Conservation (phyloP, 1,140 invertebrate species). For the Hycleus cichorii region DNA sequence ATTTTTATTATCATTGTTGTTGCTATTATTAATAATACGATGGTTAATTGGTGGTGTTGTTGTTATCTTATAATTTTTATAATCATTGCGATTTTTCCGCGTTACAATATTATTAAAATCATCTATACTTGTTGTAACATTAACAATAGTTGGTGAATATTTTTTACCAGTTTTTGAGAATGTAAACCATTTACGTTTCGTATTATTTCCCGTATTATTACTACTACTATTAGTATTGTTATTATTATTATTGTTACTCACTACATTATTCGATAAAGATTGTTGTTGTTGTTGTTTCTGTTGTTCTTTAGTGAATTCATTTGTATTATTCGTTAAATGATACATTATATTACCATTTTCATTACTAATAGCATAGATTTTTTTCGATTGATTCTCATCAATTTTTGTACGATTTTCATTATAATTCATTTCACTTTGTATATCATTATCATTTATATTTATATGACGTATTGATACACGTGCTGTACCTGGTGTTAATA, state of each 20-base stretch:
- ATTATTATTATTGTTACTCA: no score
- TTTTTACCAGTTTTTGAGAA: slow-evolving; percentile 37
- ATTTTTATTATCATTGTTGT: slow-evolving; percentile 39
- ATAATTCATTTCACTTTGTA: slow-evolving; percentile 37
- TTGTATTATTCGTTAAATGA: slow-evolving; percentile 52
- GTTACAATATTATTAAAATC: slow-evolving; percentile 36
- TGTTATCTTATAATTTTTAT: slow-evolving; percentile 30
- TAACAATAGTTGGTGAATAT: slow-evolving; percentile 33
- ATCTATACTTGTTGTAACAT: slow-evolving; percentile 33
- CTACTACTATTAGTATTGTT: no score
- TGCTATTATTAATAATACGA: background rate
- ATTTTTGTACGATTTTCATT: slow-evolving; percentile 38
- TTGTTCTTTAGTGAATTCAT: slow-evolving; percentile 37
- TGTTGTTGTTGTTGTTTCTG: slow-evolving; percentile 20
- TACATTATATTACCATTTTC: slow-evolving; percentile 82
- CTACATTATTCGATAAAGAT: no score
- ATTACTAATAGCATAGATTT: slow-evolving; percentile 80
- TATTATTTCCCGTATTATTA: no score
- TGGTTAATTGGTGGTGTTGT: background rate
- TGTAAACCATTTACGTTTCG: slow-evolving; percentile 30
- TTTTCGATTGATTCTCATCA: slow-evolving; percentile 45
- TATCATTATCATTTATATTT: slow-evolving; percentile 63
- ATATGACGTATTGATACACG: slow-evolving; percentile 81
- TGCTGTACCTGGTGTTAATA: slow-evolving; percentile 75
- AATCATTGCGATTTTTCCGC: slow-evolving; percentile 36